Evolutionary conservation across 30 jellyfish, hydroid and myxozoan genomes (phyloP).

Genomic region (Pelagia noctiluca): DNA sequence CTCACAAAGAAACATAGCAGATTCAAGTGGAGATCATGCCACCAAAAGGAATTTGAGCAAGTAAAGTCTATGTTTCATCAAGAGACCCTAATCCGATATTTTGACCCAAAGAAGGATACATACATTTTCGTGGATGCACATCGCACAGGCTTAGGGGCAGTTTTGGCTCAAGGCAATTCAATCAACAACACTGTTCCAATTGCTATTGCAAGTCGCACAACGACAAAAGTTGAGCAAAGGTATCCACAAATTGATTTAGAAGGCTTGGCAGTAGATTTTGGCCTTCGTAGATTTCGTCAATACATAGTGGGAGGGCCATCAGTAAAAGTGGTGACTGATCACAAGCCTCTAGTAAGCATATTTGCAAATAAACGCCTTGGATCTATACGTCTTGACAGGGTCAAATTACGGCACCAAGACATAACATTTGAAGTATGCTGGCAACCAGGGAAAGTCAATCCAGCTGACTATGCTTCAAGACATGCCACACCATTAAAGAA

Average conservation of each 20-base stretch:
- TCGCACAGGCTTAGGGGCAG: conserved; percentile 29
- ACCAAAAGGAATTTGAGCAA: conserved; percentile 36
- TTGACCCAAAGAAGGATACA: conserved; percentile 50
- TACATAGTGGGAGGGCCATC: conserved; percentile 60
- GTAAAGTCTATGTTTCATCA: conserved; percentile 16
- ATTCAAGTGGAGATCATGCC: conserved; percentile 37
- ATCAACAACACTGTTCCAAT: not conserved
- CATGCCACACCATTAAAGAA: too few relatives aligned
- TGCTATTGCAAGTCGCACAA: conserved; percentile 34
- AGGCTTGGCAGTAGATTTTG: conserved; percentile 58
- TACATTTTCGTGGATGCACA: conserved; percentile 47
- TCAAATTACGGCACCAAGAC: conserved; percentile 55
- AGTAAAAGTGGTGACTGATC: conserved; percentile 37
- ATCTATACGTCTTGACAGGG: conserved; percentile 39
- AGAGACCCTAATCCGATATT: conserved; percentile 28
- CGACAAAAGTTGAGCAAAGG: conserved; percentile 21
- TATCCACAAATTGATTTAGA: conserved; percentile 38
- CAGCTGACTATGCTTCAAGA: conserved; percentile 39
- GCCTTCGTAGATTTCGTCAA: conserved; percentile 29
- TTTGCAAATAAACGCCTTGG: conserved; percentile 13
- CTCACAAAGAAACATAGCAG: conserved; percentile 42
- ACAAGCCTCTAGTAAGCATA: conserved; percentile 58
- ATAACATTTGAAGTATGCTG: conserved; percentile 5
- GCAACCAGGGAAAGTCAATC: conserved; percentile 49
- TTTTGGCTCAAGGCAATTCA: conserved; percentile 40